Evolutionary conservation across 2,113 vertebrate species (phyloP), one percentile per base, ranked within the genome.

Genomic region (Mugil cephalus): DNA sequence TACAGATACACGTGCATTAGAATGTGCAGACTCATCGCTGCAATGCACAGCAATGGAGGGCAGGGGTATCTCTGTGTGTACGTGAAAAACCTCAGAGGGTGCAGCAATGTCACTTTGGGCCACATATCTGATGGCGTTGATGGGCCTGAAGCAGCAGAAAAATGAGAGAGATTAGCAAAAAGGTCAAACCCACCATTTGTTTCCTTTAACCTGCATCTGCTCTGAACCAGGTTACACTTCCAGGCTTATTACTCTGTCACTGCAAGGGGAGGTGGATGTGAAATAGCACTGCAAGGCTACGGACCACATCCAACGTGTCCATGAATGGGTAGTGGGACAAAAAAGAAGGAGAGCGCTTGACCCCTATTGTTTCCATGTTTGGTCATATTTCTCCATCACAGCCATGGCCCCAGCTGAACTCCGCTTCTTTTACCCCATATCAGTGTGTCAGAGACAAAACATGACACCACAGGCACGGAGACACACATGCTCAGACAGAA

Each of bases 381-480:
- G 67, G 75, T 78, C 83, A 77, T 72, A 79, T 87, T 83, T 88
- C 45, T 55, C 54, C 15, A 60, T 69, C 45, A 18, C 13, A 53
- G 55, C 19, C 65, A 40, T 35, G 51, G 73, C 24, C 45, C 4
- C 1, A 19, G 61, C 62, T 42, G 14, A 73, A 39, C 66, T 55
- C 54, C 80, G 21, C 69, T 74, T 76, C 69, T 56, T 83, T 54
- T 43, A 56, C 14, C 24, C 24, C 48, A 15, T 17, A 60, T 59
- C 79, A 54, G 48, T 30, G 65, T 84, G 84, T 84, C 92, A 80
- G 18, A 90, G 62, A 79, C 81, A 74, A 74, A 82, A 72, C 63
- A 69, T 35, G 39, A 62, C 79, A 67, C 59, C n/a, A 10, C 55
- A 60, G 19, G 56, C 62, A 53, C 21, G 30, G 64, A 67, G 62